Conservation (phyloP, 2,888 invertebrate species). For the Amiota mariae region DNA sequence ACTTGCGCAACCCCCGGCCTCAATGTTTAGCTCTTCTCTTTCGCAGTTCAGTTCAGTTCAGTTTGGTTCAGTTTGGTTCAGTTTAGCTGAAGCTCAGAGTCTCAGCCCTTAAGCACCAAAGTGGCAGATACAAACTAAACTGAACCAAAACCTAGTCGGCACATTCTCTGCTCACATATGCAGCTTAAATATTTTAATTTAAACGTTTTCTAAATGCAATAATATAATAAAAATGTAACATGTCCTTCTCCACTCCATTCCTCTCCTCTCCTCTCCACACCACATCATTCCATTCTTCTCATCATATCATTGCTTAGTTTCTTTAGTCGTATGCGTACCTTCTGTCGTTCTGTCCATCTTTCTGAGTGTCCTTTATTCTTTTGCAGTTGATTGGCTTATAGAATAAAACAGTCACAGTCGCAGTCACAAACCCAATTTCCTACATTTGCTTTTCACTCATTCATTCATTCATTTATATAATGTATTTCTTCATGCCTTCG, state of each 20-base stretch:
- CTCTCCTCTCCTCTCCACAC: neutral
- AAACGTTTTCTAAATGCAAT: constrained; percentile 41
- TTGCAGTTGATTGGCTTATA: constrained; percentile 38
- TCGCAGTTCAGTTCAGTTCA: neutral
- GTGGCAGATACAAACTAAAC: no score
- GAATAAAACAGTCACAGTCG: no score
- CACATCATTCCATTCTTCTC: neutral
- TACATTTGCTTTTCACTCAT: constrained; percentile 35
- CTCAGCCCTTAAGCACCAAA: constrained; percentile 31
- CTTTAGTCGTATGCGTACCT: no score
- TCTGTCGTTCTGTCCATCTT: neutral
- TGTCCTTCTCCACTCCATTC: neutral
- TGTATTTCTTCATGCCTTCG: constrained; percentile 28
- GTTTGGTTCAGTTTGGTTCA: no score
- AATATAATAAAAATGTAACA: constrained; percentile 54
- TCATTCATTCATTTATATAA: constrained; percentile 35
- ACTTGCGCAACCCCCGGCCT: constrained; percentile 48
- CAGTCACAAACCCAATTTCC: constrained; percentile 15
- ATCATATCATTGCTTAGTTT: no score
- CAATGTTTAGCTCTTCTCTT: neutral
- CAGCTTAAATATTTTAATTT: constrained; percentile 58
- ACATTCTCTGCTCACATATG: constrained; percentile 40
- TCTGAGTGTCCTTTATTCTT: constrained; percentile 21
- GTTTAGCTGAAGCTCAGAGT: no score
- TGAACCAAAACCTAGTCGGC: no score